Evolutionary conservation across 1,140 invertebrate genomes (phyloP), one percentile per base, ranked within the genome.

Genomic region (Heliconius congener): DNA sequence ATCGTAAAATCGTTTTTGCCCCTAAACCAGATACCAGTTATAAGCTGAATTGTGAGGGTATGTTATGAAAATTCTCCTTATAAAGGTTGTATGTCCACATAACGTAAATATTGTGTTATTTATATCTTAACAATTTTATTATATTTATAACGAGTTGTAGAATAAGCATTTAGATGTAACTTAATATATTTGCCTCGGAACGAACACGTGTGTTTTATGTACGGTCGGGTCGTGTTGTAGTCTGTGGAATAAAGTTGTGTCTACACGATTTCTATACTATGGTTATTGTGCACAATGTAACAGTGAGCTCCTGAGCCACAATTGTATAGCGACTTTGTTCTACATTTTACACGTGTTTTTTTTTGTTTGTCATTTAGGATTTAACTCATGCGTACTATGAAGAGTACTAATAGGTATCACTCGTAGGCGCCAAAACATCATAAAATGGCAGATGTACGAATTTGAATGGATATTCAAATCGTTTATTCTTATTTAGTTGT

Each of bases 41-140:
- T 84, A 82, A 85, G 82, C 79, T 80, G 66, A 84, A 80, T 81
- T 66, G 77, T 78, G 81, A 85, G 86, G 91, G 88, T 89, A 85
- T 88, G 78, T 88, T 78, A 72, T 46, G 70, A 85, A 84, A 84
- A 86, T 83, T 87, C 87, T 91, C 89, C 91, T 93, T 93, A 91
- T 87, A 86, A 93, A 94, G 93, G 92, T 94, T 93, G 93, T 93
- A 93, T 90, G 90, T 92, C 90, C 90, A 91, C 79, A 82, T 93
- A 90, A 90, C 85, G 82, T 92, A 92, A 90, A 84, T 88, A 89
- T 91, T 92, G 86, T 91, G 85, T 93, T 93, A 90, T 93, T 91
- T 93, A 89, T 91, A 90, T 88, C 85, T 88, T 93, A 90, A 91
- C 87, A 88, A 88, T 91, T 90, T 87, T 91, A 91, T 89, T 88